Evolutionary conservation across 2,888 invertebrate genomes (phyloP), one percentile per base, ranked within the genome.

Genomic region (Dryobotodes eremita): DNA sequence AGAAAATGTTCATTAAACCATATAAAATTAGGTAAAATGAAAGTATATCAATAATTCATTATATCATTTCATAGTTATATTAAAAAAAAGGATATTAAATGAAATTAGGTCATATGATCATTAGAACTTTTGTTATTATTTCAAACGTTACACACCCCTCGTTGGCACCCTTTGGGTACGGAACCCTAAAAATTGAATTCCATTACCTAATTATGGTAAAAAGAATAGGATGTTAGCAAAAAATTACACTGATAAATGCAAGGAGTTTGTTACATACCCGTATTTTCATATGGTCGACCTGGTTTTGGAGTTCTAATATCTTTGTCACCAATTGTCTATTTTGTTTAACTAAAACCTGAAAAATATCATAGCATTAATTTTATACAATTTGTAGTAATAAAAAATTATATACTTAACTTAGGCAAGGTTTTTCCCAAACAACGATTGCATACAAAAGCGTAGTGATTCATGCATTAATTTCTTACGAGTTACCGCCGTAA

Each of bases 221-320:
- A n/a, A 59, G 15, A 13, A 26, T 59, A 15, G 57, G 13, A 26
- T 6, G 15, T 26, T 17, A 15, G 15, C 59, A 26, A 26, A 15
- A 59, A 3, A 17, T 0, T 26, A 59, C 15, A 26, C 26, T 8
- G 17, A 17, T 26, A 59, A 59, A 59, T 15, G 17, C 26, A 46
- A 42, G 17, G 2, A n/a, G 1, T 78, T 42, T 59, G 0, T 50
- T 36, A 71, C 83, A 11, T 81, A 94, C 95, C 71, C 88, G 75
- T n/a, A 87, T 86, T 77, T 92, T 92, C 48, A 94, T 66, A 3
- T 57, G 48, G 59, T 94, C 92, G 26, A 95, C 79, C 85, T 94
- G 92, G 1, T 84, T 80, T 88, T 95, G 94, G 7, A 95, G 88
- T n/a, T 92, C 90, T 2, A 89, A 83, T 75, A 95, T 92, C 85